These are phyloP conservation scores for Crepidodera aurea DNA, from an alignment of 2,888 invertebrate species.

Conservation along the genomic window DNA sequence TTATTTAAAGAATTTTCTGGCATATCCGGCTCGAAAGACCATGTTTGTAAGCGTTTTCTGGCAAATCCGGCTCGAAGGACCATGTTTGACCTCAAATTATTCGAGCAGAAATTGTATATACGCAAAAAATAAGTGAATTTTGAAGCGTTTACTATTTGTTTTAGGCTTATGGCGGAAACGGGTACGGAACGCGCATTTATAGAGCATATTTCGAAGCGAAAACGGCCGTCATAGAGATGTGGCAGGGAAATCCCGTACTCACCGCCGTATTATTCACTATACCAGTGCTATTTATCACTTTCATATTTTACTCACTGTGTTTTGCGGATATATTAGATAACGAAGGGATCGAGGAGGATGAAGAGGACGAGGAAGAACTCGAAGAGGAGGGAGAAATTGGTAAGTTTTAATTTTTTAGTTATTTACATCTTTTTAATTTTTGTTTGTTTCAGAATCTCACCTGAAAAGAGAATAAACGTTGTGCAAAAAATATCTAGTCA, in stretches of 20 bases:
- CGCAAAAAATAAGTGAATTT: too few species aligned
- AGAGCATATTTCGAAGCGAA: slow-evolving; percentile 86
- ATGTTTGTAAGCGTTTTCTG: too few species aligned
- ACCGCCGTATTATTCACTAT: slow-evolving; percentile 93
- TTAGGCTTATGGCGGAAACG: slow-evolving; percentile 86
- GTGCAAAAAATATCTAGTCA: slow-evolving; percentile 28
- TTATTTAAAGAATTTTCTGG: too few species aligned
- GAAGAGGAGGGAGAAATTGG: slow-evolving; percentile 10
- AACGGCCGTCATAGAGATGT: slow-evolving; percentile 83
- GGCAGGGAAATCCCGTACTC: slow-evolving; percentile 91
- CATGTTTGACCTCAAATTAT: too few species aligned
- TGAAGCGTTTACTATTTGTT: slow-evolving; percentile 24
- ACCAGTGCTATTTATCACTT: slow-evolving; percentile 89
- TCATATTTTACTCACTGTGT: slow-evolving; percentile 95
- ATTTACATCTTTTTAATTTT: too few species aligned
- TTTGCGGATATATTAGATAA: slow-evolving; percentile 96
- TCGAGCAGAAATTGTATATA: too few species aligned
- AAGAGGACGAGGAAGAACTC: slow-evolving; percentile 14
- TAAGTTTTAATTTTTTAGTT: slow-evolving; percentile 22
- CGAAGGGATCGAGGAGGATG: slow-evolving; percentile 78
- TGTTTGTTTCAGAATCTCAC: slow-evolving; percentile 57
- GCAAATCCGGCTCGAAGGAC: too few species aligned
- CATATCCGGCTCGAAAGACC: too few species aligned
- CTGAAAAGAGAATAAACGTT: slow-evolving; percentile 62
- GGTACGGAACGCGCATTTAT: slow-evolving; percentile 77